A percentile compares a stretch with the other conserved stretches of the same genome.
Conservation (phyloP, 2,888 invertebrate genomes). For the Diachrysia chrysitis region DNA sequence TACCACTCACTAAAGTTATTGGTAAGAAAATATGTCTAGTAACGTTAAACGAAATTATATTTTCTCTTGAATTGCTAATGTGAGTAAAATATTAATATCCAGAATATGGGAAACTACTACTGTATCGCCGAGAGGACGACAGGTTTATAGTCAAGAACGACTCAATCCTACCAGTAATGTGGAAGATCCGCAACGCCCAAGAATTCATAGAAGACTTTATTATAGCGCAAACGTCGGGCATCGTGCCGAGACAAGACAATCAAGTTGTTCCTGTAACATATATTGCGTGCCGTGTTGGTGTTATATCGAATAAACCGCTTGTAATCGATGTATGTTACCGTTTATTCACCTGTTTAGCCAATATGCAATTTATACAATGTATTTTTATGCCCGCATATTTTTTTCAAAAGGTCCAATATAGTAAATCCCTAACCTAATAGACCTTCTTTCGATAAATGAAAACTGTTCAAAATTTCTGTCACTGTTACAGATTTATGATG, state of each 20-base stretch:
- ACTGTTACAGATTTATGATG: constrained; percentile 80
- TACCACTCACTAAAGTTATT: constrained; percentile 79
- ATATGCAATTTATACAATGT: too few relatives aligned
- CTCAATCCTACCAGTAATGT: constrained; percentile 87
- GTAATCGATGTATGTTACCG: constrained; percentile 79
- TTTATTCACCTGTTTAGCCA: too few relatives aligned
- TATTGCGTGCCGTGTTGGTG: constrained; percentile 81
- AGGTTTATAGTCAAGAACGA: constrained; percentile 88
- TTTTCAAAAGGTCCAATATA: too few relatives aligned
- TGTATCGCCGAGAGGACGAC: constrained; percentile 85
- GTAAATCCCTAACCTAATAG: too few relatives aligned
- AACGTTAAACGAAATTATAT: not conserved
- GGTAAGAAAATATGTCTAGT: constrained; percentile 66
- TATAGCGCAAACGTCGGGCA: constrained; percentile 80
- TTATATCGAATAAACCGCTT: constrained; percentile 76
- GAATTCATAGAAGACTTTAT: constrained; percentile 84
- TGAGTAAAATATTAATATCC: constrained; percentile 48
- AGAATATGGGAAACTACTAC: constrained; percentile 88
- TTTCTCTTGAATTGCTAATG: not conserved
- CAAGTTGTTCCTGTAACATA: constrained; percentile 86
- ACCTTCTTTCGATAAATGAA: too few relatives aligned
- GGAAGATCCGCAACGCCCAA: constrained; percentile 84
- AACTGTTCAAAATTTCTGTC: not conserved
- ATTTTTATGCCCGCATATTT: too few relatives aligned
- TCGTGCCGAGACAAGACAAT: constrained; percentile 80